Evolutionary conservation across 2,113 vertebrate genomes (phyloP).

Genomic region (Tyrannus savana): DNA sequence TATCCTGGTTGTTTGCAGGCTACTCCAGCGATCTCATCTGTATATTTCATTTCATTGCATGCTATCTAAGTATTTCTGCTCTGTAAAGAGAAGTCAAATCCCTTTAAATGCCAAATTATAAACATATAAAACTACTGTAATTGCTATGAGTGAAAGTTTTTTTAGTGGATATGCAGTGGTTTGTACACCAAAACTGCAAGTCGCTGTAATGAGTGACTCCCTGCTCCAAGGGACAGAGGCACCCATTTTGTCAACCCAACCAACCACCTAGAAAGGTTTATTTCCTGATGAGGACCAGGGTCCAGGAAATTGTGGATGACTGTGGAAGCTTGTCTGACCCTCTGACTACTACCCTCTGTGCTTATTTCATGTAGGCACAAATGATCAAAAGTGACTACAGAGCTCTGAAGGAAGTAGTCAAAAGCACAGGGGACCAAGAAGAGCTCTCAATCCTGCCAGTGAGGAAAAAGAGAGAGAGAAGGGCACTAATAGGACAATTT

Average conservation of each 20-base stretch:
- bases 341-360: rapidly evolving
- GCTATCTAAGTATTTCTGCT: neutral
- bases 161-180: neutral
- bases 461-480: neutral
- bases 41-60: neutral
- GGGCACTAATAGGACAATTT: neutral
- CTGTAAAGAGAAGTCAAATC: neutral
- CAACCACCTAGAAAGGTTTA: neutral
- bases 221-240: neutral
- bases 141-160: neutral
- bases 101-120: neutral
- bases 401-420: neutral
- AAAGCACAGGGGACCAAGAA: neutral
- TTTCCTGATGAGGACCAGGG: neutral
- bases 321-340: neutral
- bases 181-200: neutral
- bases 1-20: neutral
- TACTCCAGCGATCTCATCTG: neutral
- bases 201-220: neutral
- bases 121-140: neutral
- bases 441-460: neutral
- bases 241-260: neutral
- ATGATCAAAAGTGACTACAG: neutral
- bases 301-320: neutral
- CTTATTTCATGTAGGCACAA: neutral